These are phyloP conservation scores for Meriones unguiculatus DNA, from an alignment of 2,113 vertebrate genomes.

Conservation along the genomic window DNA sequence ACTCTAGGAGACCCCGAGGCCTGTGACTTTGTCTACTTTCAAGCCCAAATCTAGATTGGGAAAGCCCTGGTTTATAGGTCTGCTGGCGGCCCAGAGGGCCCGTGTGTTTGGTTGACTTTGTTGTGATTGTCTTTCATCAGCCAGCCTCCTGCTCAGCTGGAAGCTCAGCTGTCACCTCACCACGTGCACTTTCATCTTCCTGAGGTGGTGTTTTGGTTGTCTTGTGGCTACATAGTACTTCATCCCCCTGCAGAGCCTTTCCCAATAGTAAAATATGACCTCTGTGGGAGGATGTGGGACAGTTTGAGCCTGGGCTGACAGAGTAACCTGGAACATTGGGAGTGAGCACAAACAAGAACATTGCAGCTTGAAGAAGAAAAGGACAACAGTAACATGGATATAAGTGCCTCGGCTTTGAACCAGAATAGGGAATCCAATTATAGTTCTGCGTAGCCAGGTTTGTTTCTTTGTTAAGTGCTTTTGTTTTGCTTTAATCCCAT, in stretches of 20 bases:
- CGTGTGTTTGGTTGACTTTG: neutral
- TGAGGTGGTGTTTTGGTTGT: neutral
- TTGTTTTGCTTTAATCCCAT: constrained; percentile 72
- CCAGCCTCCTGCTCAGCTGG: constrained; percentile 10
- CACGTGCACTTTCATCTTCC: neutral
- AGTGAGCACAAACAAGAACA: constrained; percentile 62
- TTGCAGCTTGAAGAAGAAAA: constrained; percentile 41
- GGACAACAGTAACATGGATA: constrained; percentile 32
- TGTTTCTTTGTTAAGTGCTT: constrained; percentile 19
- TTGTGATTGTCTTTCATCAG: neutral
- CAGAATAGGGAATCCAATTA: constrained; percentile 60
- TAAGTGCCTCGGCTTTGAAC: constrained; percentile 47
- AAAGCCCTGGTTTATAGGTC: neutral
- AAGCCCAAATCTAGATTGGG: neutral
- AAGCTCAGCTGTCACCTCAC: neutral
- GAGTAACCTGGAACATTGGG: constrained; percentile 56
- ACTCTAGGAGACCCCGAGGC: neutral
- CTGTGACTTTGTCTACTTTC: neutral
- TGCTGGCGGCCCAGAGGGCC: neutral
- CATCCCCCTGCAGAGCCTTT: constrained; percentile 2
- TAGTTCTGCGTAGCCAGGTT: constrained; percentile 24
- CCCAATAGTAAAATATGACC: constrained; percentile 53
- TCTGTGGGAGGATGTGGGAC: constrained; percentile 66
- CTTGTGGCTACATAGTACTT: neutral
- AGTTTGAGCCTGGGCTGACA: constrained; percentile 23